These are phyloP conservation scores for Enteromius thamalakanensis DNA, from an alignment of 2,797 vertebrate species.

Conservation along the genomic window DNA sequence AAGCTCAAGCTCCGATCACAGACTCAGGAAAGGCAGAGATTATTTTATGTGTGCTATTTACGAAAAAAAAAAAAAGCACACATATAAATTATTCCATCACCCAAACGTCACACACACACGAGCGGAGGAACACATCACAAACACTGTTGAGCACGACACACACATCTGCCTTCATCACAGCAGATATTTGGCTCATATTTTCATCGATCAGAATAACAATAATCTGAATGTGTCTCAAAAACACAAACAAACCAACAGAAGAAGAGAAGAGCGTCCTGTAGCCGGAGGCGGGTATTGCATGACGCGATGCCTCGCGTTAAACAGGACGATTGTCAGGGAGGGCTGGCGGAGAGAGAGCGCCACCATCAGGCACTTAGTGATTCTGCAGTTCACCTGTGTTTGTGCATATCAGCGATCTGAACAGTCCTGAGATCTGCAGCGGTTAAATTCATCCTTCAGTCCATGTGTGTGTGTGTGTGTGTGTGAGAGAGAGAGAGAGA, in stretches of 20 bases:
- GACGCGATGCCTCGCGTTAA: neutral
- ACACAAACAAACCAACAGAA: neutral
- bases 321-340: neutral
- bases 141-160: slow-evolving; percentile 61
- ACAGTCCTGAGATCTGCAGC: slow-evolving; percentile 79
- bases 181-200: slow-evolving; percentile 41
- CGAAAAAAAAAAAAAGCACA: slow-evolving; percentile 3
- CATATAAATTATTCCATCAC: slow-evolving; percentile 36
- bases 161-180: slow-evolving; percentile 62
- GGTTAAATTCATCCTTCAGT: slow-evolving; percentile 60
- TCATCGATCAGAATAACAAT: neutral
- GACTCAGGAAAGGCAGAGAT: slow-evolving; percentile 30
- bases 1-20: slow-evolving; percentile 54
- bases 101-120: slow-evolving; percentile 12
- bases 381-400: slow-evolving; percentile 68
- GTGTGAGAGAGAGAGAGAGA: neutral
- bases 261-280: slow-evolving; percentile 6
- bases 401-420: slow-evolving; percentile 72
- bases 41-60: neutral
- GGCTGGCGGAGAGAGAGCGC: slow-evolving; percentile 18
- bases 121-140: slow-evolving; percentile 64
- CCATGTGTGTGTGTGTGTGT: neutral
- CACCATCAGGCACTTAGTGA: slow-evolving; percentile 82
- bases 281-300: slow-evolving; percentile 51
- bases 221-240: slow-evolving; percentile 51